Evolutionary conservation across 1,140 invertebrate genomes (phyloP).

Genomic region (Drosophila ohnishii): DNA sequence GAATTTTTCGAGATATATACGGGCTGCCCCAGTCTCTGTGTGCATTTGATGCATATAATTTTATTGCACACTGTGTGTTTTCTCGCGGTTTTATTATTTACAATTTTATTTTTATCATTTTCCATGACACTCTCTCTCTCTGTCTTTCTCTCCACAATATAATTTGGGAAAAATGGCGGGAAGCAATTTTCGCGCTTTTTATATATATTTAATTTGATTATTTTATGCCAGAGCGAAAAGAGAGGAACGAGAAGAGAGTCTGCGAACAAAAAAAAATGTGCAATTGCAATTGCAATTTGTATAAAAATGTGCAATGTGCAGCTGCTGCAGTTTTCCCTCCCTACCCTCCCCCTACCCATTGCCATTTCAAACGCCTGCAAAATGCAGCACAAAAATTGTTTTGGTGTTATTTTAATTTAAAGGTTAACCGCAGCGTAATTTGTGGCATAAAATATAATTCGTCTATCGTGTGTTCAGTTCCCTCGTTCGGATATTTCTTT

Average conservation of each 20-base stretch:
- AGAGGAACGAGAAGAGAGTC: constrained; percentile 12
- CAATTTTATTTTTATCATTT: constrained; percentile 66
- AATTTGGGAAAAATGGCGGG: constrained; percentile 61
- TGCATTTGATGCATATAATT: constrained; percentile 76
- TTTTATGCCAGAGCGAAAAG: constrained; percentile 65
- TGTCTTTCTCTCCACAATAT: neutral
- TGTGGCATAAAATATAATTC: constrained; percentile 82
- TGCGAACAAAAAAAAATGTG: constrained; percentile 13
- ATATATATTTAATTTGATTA: constrained; percentile 77
- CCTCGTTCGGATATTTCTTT: neutral
- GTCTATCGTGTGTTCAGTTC: constrained; percentile 58
- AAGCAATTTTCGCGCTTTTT: constrained; percentile 51
- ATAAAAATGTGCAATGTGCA: constrained; percentile 67
- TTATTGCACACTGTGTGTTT: constrained; percentile 64
- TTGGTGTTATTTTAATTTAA: constrained; percentile 82
- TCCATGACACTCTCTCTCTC: constrained; percentile 35
- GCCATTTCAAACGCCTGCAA: constrained; percentile 46
- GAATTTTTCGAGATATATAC: constrained; percentile 40
- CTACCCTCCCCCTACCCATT: neutral
- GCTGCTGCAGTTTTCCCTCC: constrained; percentile 37
- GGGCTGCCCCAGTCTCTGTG: constrained; percentile 8
- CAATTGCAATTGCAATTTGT: constrained; percentile 70
- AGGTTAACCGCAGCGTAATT: constrained; percentile 82
- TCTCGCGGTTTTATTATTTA: constrained; percentile 78
- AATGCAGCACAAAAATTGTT: constrained; percentile 78